phyloP scores from a whole-genome alignment of 2,797 vertebrate genomes.

The Alcedo quadribrachys region DNA sequence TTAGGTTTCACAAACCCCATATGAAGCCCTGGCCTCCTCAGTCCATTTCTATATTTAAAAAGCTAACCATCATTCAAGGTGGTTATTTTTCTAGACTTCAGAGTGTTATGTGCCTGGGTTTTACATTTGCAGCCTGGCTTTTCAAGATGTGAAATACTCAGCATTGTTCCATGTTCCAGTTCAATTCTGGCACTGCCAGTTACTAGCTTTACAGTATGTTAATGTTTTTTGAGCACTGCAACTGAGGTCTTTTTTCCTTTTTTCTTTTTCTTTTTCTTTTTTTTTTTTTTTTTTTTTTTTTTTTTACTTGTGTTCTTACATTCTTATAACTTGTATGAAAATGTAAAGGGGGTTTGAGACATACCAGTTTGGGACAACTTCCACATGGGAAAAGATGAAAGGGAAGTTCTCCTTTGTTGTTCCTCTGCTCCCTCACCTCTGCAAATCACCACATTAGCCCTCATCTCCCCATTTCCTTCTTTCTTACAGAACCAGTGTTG shows the following conservation, averaged over 20 bases:
- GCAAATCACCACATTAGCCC: neutral
- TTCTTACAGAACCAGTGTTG: conserved; percentile 75
- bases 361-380: neutral
- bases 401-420: neutral
- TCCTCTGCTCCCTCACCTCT: neutral
- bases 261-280: neutral
- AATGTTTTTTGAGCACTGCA: too few species aligned
- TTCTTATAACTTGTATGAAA: neutral
- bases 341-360: neutral
- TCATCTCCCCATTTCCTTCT: neutral
- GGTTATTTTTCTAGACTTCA: conserved; percentile 25
- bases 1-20: conserved; percentile 37
- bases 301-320: neutral
- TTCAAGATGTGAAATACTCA: neutral
- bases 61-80: neutral
- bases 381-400: neutral
- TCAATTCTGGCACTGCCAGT: neutral
- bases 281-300: neutral
- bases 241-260: neutral
- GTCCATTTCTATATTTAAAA: conserved; percentile 4
- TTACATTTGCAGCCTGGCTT: neutral
- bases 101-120: neutral
- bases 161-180: neutral
- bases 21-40: neutral
- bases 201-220: neutral